Percentiles rank a stretch among this genome's conserved stretches.
These are phyloP conservation scores for Montipora capitata DNA, from an alignment of 92 coral and sea anemone species.

Conservation along the genomic window DNA sequence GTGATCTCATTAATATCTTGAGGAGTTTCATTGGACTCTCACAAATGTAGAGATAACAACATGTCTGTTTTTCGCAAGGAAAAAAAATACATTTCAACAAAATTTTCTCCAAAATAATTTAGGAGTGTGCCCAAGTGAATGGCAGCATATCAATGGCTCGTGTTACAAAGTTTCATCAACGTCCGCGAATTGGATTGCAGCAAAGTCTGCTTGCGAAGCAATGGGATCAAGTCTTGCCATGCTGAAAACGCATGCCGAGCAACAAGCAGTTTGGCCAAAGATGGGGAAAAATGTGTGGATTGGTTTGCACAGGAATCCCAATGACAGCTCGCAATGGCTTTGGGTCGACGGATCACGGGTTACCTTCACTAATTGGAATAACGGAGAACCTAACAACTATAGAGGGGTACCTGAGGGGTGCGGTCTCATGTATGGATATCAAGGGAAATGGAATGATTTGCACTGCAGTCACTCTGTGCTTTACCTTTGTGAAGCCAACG, in stretches of 20 bases:
- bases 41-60: too few relatives aligned
- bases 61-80: too few relatives aligned
- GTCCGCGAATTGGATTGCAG: background rate
- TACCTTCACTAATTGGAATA: background rate
- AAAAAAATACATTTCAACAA: too few relatives aligned
- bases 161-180: constrained; percentile 5
- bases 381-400: background rate
- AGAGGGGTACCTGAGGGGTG: too few relatives aligned
- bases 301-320: constrained; percentile 18
- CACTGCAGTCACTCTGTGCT: background rate
- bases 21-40: too few relatives aligned
- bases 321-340: constrained; percentile 12
- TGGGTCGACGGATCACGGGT: background rate
- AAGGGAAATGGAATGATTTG: background rate
- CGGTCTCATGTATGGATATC: too few relatives aligned
- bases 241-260: background rate
- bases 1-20: too few relatives aligned
- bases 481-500: constrained; percentile 13
- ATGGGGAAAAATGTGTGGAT: background rate
- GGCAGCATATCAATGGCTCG: background rate
- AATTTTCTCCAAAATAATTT: too few relatives aligned
- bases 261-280: background rate
- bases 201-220: constrained; percentile 9
- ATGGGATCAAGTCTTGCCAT: background rate
- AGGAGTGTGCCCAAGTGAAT: background rate